These are phyloP conservation scores for Falco rusticolus DNA, from an alignment of 2,797 vertebrate genomes.

Conservation along the genomic window DNA sequence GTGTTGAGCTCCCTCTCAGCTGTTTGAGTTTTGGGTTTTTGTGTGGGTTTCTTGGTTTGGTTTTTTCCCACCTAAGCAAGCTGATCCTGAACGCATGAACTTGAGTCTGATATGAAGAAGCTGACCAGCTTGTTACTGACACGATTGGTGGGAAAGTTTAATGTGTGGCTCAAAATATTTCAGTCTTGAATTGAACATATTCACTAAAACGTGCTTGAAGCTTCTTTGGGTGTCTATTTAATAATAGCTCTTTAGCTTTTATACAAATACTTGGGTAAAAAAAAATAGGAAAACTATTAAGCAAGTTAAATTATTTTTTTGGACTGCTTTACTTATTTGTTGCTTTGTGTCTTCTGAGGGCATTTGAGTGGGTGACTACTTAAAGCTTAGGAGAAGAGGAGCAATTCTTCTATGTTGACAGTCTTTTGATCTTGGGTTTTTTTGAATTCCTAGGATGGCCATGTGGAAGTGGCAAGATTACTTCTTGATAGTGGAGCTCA, in stretches of 20 bases:
- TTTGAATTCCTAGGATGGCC: constrained; percentile 77
- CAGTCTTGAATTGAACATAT: rapidly evolving
- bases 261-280: background rate
- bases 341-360: background rate
- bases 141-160: rapidly evolving
- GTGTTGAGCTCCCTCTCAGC: rapidly evolving
- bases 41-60: background rate
- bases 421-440: rapidly evolving
- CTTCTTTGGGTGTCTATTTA: background rate
- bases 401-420: rapidly evolving
- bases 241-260: background rate
- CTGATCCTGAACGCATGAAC: background rate
- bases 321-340: background rate
- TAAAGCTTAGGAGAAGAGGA: background rate
- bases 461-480: constrained; percentile 84
- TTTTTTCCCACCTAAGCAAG: rapidly evolving
- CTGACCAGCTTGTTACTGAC: background rate
- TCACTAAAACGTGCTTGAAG: background rate
- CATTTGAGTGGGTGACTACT: background rate
- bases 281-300: background rate
- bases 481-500: constrained; percentile 85
- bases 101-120: background rate
- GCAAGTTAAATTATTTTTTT: background rate
- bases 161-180: rapidly evolving
- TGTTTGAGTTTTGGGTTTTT: background rate